Conservation (phyloP, 23 tunicate genomes). For the Botrylloides violaceus region DNA sequence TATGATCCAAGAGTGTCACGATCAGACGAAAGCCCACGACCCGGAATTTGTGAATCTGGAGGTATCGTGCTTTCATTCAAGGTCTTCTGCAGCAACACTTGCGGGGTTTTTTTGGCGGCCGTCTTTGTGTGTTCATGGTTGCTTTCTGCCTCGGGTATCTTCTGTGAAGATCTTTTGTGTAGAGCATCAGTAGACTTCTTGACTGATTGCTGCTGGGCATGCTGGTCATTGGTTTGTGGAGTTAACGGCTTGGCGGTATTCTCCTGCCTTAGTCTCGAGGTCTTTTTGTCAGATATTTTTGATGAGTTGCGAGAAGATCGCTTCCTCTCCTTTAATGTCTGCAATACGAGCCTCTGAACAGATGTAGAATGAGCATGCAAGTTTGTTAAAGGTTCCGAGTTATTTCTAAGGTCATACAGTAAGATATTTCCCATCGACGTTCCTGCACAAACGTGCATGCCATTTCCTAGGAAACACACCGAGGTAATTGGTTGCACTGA, state of each 20-base stretch:
- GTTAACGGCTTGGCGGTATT: not conserved
- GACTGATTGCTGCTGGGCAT: not conserved
- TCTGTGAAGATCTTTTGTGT: not conserved
- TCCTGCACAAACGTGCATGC: conserved; percentile 58
- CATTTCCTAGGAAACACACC: conserved; percentile 45
- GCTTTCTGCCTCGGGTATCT: not conserved
- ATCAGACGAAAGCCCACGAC: conserved; percentile 5
- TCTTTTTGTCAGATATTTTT: not conserved
- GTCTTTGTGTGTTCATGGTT: not conserved
- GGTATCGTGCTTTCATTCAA: not conserved
- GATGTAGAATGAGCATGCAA: conserved; percentile 59
- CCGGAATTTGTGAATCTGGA: conserved; percentile 6
- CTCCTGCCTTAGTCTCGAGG: not conserved
- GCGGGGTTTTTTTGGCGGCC: not conserved
- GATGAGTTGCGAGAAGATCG: not conserved
- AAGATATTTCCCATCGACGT: conserved; percentile 64
- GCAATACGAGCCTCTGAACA: conserved; percentile 44
- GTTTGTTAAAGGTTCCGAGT: conserved; percentile 19
- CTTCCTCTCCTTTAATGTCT: conserved; percentile 10
- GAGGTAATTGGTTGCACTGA: conserved; percentile 69
- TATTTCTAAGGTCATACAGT: conserved; percentile 54
- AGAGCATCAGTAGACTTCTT: not conserved
- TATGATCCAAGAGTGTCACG: conserved; percentile 50
- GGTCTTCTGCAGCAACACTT: not conserved
- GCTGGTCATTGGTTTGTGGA: conserved; percentile 2